phyloP scores from a whole-genome alignment of 2,797 vertebrate species.

The Rhincodon typus region DNA sequence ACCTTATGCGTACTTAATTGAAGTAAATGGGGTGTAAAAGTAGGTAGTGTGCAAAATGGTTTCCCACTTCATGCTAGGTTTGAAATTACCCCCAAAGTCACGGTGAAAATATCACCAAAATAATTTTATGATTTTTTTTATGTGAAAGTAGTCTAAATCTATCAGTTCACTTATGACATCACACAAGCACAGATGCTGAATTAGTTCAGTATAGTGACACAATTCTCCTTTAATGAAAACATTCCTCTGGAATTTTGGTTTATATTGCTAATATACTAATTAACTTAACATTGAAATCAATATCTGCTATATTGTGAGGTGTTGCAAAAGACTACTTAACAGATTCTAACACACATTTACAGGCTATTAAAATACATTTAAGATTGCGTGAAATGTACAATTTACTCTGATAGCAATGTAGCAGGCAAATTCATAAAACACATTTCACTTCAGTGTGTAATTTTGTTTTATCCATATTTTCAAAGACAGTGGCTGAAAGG shows the following conservation, averaged over 20 bases:
- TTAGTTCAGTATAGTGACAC: background rate
- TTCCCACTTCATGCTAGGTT: background rate
- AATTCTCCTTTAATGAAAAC: background rate
- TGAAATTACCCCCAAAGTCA: background rate
- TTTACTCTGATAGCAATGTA: background rate
- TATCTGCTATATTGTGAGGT: background rate
- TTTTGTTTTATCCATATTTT: background rate
- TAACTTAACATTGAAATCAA: background rate
- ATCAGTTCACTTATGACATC: background rate
- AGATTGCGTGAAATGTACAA: background rate
- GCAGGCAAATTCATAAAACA: background rate
- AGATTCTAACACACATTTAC: background rate
- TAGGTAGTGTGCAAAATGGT: background rate
- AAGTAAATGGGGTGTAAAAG: background rate
- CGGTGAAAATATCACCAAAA: background rate
- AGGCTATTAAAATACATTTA: background rate
- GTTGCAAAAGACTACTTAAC: background rate
- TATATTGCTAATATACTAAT: background rate
- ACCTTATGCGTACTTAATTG: background rate
- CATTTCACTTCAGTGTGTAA: background rate
- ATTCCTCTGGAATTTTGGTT: background rate
- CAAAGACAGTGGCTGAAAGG: background rate
- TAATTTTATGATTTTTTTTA: too few relatives aligned
- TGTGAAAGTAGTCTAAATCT: background rate
- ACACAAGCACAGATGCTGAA: background rate